Evolutionary conservation across 2,888 invertebrate species (phyloP).

Genomic region (Vanessa cardui): DNA sequence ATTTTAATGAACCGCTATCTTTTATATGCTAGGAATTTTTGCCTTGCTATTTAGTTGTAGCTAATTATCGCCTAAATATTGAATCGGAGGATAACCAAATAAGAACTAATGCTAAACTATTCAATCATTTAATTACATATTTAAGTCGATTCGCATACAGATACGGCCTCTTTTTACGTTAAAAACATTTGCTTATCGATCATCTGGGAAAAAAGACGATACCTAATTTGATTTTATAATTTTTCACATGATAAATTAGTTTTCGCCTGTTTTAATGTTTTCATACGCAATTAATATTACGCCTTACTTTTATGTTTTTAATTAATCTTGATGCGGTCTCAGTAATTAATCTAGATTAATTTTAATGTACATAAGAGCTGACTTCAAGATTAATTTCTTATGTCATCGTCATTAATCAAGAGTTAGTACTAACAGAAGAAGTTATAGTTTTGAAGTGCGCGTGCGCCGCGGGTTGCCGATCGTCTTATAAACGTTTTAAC

Average conservation of each 20-base stretch:
- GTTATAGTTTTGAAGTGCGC: constrained; percentile 14
- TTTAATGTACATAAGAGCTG: constrained; percentile 27
- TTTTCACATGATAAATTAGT: constrained; percentile 2
- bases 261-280: constrained; percentile 2
- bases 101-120: constrained; percentile 12
- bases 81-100: constrained; percentile 15
- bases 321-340: constrained; percentile 24
- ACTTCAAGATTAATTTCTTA: constrained; percentile 24
- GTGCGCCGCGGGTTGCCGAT: constrained; percentile 12
- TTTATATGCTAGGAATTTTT: constrained; percentile 20
- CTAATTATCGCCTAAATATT: constrained; percentile 17
- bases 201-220: background rate
- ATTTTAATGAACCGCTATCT: constrained; percentile 22
- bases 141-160: background rate
- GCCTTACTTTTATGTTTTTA: constrained; percentile 2
- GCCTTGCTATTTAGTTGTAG: constrained; percentile 9
- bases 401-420: constrained; percentile 22
- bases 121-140: constrained; percentile 19
- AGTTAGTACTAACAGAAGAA: constrained; percentile 8
- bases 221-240: background rate
- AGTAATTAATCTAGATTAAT: constrained; percentile 27
- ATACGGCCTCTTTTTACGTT: background rate
- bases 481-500: constrained; percentile 8
- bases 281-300: constrained; percentile 6
- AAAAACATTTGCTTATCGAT: background rate